Conservation (phyloP, 2,113 vertebrate species). For the Chitala chitala region DNA sequence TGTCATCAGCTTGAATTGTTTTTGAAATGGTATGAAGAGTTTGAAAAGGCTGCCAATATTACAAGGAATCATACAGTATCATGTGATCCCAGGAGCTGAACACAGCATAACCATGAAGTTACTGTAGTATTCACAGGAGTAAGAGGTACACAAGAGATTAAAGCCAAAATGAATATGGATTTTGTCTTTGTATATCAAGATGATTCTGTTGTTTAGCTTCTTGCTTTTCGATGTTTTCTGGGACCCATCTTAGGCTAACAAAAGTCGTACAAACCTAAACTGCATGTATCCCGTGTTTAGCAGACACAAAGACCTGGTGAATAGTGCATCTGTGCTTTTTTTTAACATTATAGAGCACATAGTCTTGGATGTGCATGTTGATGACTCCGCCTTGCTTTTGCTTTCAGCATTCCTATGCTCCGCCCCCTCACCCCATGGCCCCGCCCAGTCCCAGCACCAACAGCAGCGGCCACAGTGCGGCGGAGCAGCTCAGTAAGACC, state of each 20-base stretch:
- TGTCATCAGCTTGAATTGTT: background rate
- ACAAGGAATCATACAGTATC: background rate
- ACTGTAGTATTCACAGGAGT: background rate
- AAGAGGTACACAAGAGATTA: background rate
- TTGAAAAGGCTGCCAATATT: background rate
- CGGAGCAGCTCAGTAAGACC: constrained; percentile 96
- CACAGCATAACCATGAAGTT: background rate
- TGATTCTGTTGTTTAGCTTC: background rate
- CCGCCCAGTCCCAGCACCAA: constrained; percentile 96
- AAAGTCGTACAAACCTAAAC: no score
- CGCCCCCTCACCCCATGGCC: constrained; percentile 96
- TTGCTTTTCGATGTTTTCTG: no score
- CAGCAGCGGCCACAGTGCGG: constrained; percentile 80
- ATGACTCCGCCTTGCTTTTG: background rate
- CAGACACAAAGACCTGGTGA: no score
- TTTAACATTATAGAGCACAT: background rate
- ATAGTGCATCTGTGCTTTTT: background rate
- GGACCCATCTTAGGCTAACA: no score
- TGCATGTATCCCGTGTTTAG: no score
- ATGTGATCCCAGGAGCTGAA: background rate
- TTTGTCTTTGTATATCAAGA: background rate
- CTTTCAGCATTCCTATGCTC: constrained; percentile 93
- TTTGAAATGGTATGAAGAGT: background rate
- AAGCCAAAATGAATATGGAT: background rate
- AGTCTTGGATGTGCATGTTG: background rate